These are phyloP conservation scores for Drosophila anomelani DNA, from an alignment of 2,888 invertebrate genomes.

Conservation along the genomic window DNA sequence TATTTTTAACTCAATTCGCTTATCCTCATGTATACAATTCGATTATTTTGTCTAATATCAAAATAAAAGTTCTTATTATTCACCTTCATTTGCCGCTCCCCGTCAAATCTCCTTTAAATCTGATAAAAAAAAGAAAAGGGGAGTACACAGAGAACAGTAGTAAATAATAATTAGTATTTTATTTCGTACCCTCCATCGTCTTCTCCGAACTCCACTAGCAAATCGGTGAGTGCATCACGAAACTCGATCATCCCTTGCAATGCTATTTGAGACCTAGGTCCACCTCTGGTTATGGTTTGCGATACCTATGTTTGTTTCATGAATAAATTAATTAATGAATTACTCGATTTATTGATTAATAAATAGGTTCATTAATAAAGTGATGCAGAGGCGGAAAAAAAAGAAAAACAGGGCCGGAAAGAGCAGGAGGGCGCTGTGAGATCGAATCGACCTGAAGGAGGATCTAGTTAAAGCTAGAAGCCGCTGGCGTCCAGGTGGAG, in stretches of 20 bases:
- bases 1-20: constrained; percentile 91
- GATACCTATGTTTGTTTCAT: constrained; percentile 87
- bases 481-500: too few species aligned
- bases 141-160: background rate
- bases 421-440: too few species aligned
- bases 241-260: constrained; percentile 99
- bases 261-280: constrained; percentile 96
- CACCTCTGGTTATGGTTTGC: constrained; percentile 97
- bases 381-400: too few species aligned
- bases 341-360: background rate
- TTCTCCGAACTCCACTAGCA: constrained; percentile 96
- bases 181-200: constrained; percentile 92
- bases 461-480: too few species aligned
- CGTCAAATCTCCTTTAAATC: constrained; percentile 96
- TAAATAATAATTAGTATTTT: background rate
- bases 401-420: too few species aligned
- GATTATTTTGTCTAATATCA: constrained; percentile 99
- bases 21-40: constrained; percentile 99
- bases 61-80: constrained; percentile 99
- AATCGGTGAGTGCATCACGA: constrained; percentile 98
- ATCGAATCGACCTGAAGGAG: too few species aligned
- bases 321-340: too few species aligned
- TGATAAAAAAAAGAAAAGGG: constrained; percentile 63
- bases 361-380: background rate
- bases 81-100: constrained; percentile 97